Evolutionary conservation across 2,888 invertebrate genomes (phyloP).

Genomic region (Zeuzera pyrina): DNA sequence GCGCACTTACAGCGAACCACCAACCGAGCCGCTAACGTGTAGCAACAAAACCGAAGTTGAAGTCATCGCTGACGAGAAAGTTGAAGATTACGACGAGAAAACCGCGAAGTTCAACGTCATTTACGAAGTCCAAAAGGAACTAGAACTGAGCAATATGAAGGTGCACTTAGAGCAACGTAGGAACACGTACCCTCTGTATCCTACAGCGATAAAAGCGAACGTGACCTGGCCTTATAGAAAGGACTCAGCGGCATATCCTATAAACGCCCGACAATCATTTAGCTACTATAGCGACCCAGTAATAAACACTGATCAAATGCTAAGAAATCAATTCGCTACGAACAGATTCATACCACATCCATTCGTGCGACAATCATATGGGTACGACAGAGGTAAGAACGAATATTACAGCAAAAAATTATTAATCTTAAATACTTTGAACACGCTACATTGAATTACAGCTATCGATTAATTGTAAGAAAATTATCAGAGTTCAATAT

Average conservation of each 20-base stretch:
- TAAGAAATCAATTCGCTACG: constrained; percentile 45
- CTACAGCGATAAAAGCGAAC: constrained; percentile 46
- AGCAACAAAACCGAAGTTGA: constrained; percentile 12
- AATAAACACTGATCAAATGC: constrained; percentile 41
- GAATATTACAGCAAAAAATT: too few relatives aligned
- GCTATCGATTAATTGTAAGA: too few relatives aligned
- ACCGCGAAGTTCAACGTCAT: constrained; percentile 27
- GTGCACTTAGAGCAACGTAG: constrained; percentile 39
- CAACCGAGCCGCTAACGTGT: constrained; percentile 34
- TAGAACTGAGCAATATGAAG: constrained; percentile 28
- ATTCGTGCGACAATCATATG: constrained; percentile 45
- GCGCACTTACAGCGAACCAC: constrained; percentile 37
- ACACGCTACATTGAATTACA: too few relatives aligned
- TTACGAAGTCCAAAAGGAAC: constrained; percentile 34
- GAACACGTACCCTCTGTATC: constrained; percentile 52
- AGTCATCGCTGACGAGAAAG: constrained; percentile 6
- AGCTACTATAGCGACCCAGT: constrained; percentile 50
- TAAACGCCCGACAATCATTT: constrained; percentile 30
- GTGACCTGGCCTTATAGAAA: constrained; percentile 38
- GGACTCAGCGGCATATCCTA: constrained; percentile 23
- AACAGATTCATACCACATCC: constrained; percentile 44
- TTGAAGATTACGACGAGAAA: constrained; percentile 15
- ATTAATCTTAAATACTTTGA: too few relatives aligned
- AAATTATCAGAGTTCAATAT: too few relatives aligned
- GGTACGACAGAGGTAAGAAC: constrained; percentile 52